Base-by-base conservation (phyloP, 1,140 invertebrate species). In the Tetramorium simillimum region DNA sequence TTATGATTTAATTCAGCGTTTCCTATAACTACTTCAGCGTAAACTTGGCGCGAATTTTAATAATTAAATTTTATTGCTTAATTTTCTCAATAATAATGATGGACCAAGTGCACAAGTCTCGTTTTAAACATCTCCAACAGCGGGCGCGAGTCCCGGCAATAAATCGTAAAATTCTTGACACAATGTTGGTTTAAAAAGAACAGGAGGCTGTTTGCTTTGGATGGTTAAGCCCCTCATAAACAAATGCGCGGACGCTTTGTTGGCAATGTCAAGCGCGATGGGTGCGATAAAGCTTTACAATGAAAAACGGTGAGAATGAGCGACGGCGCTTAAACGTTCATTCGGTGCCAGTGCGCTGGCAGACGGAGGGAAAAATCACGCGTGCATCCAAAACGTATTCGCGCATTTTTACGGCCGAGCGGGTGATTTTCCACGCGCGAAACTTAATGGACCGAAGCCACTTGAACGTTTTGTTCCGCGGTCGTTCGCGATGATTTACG, bases 401-500 rank as follows among this genome's bases (percentile, higher is more conserved):
- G 40, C 40, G 46, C 73, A 84, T 75, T 84, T 84, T 84, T 84
- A 60, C 62, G 43, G 6, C 51, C 18, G 58, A 62, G 16, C 33
- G n/a, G 40, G 33, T 46, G 46, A 73, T 82, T 73, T 73, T 72
- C 80, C 67, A 14, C 40, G 24, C 16, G 69, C 9, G 16, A 33
- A 33, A 21, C 24, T 62, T 84, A 60, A 84, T 49, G 40, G 80
- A 49, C 40, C n/a, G 2, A 62, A 46, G 24, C 53, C 43, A 53
- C 69, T 33, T 84, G 43, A 87, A 70, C 60, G 58, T 78, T 89
- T 87, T 85, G 78, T 89, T 33, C 60, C 14, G 16, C 62, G 37
- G 10, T 81, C 69, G 16, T 85, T 78, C 56, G 3, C 3, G 4
- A 6, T 73, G 77, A 91, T 91, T 90, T 86, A 91, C 43, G 63